phyloP scores from a whole-genome alignment of 2,888 invertebrate species.

The Caenorhabditis sulstoni region DNA sequence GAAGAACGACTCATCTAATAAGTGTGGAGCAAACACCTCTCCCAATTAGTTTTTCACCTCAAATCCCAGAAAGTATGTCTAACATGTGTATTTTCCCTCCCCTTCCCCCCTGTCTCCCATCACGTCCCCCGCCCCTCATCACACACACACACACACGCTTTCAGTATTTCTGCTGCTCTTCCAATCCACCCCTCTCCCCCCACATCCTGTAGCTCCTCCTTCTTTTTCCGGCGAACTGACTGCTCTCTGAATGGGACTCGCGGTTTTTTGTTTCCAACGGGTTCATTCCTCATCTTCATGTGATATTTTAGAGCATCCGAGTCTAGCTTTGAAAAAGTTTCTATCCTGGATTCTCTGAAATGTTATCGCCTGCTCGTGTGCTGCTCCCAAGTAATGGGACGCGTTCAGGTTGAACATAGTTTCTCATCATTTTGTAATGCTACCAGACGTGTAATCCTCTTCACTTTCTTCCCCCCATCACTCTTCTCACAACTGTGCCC shows the following conservation, averaged over 20 bases:
- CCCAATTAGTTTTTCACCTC: slow-evolving; percentile 1
- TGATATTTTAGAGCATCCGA: slow-evolving; percentile 5
- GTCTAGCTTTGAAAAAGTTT: not conserved
- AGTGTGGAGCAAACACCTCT: not conserved
- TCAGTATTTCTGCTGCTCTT: slow-evolving; percentile 59
- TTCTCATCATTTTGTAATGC: slow-evolving; percentile 27
- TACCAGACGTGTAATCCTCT: slow-evolving; percentile 37
- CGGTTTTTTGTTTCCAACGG: slow-evolving; percentile 45
- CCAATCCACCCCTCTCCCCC: slow-evolving; percentile 11
- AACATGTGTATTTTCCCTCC: slow-evolving; percentile 16
- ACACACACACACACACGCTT: slow-evolving; percentile 39
- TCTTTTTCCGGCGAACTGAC: slow-evolving; percentile 49
- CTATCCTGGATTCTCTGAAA: not conserved
- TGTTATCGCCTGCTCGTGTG: slow-evolving; percentile 16
- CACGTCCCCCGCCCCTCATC: slow-evolving; percentile 27
- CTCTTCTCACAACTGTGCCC: not conserved
- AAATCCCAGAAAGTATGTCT: slow-evolving; percentile 14
- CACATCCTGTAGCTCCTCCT: slow-evolving; percentile 44
- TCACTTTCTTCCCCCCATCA: too few relatives aligned
- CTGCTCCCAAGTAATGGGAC: slow-evolving; percentile 49
- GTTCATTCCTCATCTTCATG: slow-evolving; percentile 15
- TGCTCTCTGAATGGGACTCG: slow-evolving; percentile 42
- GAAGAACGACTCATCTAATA: slow-evolving; percentile 77
- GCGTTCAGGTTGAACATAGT: slow-evolving; percentile 32
- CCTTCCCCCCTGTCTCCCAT: slow-evolving; percentile 8